phyloP scores from a whole-genome alignment of 2,113 vertebrate genomes.

The Haemorhous mexicanus region DNA sequence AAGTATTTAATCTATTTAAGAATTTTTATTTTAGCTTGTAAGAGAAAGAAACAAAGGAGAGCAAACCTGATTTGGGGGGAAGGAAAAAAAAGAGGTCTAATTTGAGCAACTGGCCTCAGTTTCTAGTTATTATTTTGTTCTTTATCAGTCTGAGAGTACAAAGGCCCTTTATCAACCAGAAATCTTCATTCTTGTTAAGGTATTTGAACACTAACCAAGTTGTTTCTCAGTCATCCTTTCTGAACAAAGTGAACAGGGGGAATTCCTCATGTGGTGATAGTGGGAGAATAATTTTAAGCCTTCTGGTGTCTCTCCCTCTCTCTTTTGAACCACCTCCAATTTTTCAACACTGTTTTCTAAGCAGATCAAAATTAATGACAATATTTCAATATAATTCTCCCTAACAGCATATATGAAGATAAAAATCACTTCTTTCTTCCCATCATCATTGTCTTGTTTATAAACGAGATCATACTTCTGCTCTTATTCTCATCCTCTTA shows the following conservation, averaged over 20 bases:
- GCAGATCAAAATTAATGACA: neutral
- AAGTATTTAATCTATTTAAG: neutral
- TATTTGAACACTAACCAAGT: neutral
- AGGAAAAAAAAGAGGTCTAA: neutral
- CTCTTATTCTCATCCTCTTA: neutral
- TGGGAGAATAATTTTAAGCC: neutral
- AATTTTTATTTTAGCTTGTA: neutral
- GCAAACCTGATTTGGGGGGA: neutral
- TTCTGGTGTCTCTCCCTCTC: neutral
- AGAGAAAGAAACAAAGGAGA: neutral
- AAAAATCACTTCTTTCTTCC: neutral
- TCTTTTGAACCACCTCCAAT: neutral
- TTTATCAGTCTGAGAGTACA: neutral
- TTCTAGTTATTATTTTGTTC: neutral
- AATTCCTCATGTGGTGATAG: neutral
- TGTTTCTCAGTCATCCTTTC: neutral
- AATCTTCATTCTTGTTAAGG: neutral
- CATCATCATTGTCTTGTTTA: neutral
- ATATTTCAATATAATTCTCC: neutral
- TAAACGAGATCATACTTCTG: neutral
- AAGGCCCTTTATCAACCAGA: neutral
- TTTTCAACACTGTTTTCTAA: conserved; percentile 13
- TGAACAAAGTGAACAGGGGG: neutral
- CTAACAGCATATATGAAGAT: neutral
- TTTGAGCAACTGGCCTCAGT: neutral